Base-by-base conservation (phyloP, 2,113 vertebrate genomes). In the Solenodon paradoxus region DNA sequence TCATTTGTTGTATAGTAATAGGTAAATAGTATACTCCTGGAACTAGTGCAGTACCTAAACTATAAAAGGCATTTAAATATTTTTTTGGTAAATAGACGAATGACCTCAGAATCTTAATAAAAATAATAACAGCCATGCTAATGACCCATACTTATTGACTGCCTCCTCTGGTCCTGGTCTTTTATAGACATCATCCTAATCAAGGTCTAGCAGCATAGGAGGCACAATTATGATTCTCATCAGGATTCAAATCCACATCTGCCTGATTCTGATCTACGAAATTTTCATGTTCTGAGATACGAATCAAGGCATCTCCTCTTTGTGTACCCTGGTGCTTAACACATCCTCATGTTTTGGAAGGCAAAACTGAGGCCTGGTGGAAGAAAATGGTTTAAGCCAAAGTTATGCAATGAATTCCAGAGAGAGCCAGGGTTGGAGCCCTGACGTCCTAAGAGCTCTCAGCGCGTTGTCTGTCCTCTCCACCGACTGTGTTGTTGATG, bases 371-470 rank as follows among this genome's bases (percentile, higher is more conserved):
- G 63, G 8, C n/a, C 7, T 28, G 15, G 12, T 9, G 3, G 53
- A 75, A 30, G 17, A 6, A 53, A 53, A 17, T 16, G 15, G 28
- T 6, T 42, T 47, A 11, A 35, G 17, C 5, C 45, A 84, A n/a
- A 57, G 45, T 77, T 3, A 19, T 32, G 35, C 20, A 35, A 3
- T 35, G 53, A n/a, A 57, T 22, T 12, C 2, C 1, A 5, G 63
- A 24, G 6, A 63, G 45, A 57, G 26, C 7, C 35, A 38, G 71
- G 30, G 24, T n/a, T 12, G 42, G 35, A 64, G 30, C 26, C 7
- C n/a, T 40, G 2, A 12, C 24, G 19, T 40, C 35, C 30, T 1
- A 30, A 6, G 0, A 17, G 47, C 38, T 49, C 10, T 13, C 3
- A 1, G 53, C 7, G 32, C 5, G 5, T 53, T 28, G 22, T 19